Evolutionary conservation across 2,797 vertebrate species (phyloP).

Genomic region (Ibycter americanus): DNA sequence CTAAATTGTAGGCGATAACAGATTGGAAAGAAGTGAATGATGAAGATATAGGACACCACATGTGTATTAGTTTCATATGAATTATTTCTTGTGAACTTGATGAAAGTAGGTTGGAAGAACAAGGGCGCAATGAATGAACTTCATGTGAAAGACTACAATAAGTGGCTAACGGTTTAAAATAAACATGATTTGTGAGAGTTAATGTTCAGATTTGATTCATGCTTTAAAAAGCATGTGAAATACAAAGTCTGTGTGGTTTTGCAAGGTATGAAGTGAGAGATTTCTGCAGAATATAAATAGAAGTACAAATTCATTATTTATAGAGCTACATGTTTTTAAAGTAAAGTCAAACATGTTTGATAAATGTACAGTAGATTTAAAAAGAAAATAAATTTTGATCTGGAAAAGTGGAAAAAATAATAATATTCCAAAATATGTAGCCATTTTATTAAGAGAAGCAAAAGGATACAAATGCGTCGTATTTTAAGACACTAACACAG

Average conservation of each 20-base stretch:
- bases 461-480: neutral
- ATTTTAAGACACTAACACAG: neutral
- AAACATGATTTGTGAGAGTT: slow-evolving; percentile 21
- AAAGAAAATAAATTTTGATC: neutral
- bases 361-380: neutral
- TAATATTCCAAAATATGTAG: neutral
- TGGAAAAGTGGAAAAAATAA: neutral
- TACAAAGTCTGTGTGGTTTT: neutral
- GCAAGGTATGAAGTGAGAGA: neutral
- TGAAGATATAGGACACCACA: slow-evolving; percentile 86
- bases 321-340: neutral
- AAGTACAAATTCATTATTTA: neutral
- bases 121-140: slow-evolving; percentile 56
- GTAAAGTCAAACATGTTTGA: neutral
- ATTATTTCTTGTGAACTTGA: slow-evolving; percentile 87
- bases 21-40: slow-evolving; percentile 83
- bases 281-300: neutral
- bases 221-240: neutral
- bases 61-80: slow-evolving; percentile 88
- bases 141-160: slow-evolving; percentile 67
- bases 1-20: slow-evolving; percentile 91
- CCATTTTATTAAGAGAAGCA: accelerated
- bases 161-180: slow-evolving; percentile 43
- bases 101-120: slow-evolving; percentile 71
- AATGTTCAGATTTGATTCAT: neutral